Evolutionary conservation across 2,888 invertebrate species (phyloP).

Genomic region (Drosophila hamatofila): DNA sequence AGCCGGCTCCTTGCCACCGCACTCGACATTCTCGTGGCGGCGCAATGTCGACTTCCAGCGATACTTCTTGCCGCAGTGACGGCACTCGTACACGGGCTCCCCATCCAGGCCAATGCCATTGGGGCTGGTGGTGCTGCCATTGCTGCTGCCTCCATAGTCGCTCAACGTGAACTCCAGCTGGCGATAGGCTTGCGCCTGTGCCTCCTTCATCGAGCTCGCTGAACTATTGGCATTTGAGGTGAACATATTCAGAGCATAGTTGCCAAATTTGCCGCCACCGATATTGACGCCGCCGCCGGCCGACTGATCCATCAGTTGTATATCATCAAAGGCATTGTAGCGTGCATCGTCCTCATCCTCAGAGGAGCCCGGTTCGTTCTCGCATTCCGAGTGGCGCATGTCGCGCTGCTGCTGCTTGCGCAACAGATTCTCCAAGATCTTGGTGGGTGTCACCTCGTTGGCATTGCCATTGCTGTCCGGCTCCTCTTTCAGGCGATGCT

Average conservation of each 20-base stretch:
- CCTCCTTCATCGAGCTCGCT: constrained; percentile 61
- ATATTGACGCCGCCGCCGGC: constrained; percentile 14
- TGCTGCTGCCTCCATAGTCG: constrained; percentile 76
- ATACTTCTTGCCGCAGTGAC: constrained; percentile 94
- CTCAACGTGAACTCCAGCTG: constrained; percentile 83
- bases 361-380: constrained; percentile 71
- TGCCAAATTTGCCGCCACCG: constrained; percentile 50
- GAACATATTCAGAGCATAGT: constrained; percentile 51
- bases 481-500: constrained; percentile 46
- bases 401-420: constrained; percentile 74
- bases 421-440: constrained; percentile 77
- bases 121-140: constrained; percentile 85
- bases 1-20: constrained; percentile 92
- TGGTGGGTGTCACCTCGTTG: constrained; percentile 58
- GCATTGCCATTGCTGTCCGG: constrained; percentile 1
- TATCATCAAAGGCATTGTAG: constrained; percentile 84
- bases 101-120: constrained; percentile 87
- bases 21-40: constrained; percentile 93
- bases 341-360: constrained; percentile 84
- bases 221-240: constrained; percentile 46
- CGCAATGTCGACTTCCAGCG: constrained; percentile 94
- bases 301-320: constrained; percentile 83
- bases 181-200: constrained; percentile 81
- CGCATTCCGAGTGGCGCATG: constrained; percentile 70
- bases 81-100: constrained; percentile 88